Evolutionary conservation across 2,113 vertebrate genomes (phyloP).

Genomic region (Neofelis nebulosa): DNA sequence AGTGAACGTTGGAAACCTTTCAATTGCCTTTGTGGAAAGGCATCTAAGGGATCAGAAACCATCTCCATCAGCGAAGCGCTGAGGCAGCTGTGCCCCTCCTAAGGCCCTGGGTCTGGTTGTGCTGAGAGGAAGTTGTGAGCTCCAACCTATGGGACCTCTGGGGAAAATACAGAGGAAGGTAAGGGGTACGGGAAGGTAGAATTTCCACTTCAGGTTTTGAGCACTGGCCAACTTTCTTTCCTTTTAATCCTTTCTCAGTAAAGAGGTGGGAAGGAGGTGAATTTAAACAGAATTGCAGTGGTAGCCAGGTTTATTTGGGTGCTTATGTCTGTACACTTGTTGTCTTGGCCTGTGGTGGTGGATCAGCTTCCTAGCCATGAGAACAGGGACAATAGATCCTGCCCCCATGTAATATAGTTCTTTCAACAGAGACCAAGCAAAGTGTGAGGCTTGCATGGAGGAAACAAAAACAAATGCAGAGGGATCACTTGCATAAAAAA

Average conservation of each 20-base stretch:
- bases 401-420: background rate
- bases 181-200: background rate
- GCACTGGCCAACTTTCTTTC: background rate
- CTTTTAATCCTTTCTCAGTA: background rate
- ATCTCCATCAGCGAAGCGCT: background rate
- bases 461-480: background rate
- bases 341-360: background rate
- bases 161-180: background rate
- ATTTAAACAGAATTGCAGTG: background rate
- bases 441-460: background rate
- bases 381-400: background rate
- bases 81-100: background rate
- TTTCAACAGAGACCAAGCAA: background rate
- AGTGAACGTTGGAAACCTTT: constrained; percentile 48
- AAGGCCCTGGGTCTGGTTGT: background rate
- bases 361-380: background rate
- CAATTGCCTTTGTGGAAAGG: constrained; percentile 36
- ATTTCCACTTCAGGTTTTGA: background rate
- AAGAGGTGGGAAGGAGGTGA: background rate
- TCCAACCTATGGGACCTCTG: background rate
- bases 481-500: background rate
- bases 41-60: background rate
- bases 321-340: background rate
- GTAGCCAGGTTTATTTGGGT: background rate
- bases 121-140: background rate